Conservation (phyloP, 2,113 vertebrate species). For the Haplotaxodon microlepis region DNA sequence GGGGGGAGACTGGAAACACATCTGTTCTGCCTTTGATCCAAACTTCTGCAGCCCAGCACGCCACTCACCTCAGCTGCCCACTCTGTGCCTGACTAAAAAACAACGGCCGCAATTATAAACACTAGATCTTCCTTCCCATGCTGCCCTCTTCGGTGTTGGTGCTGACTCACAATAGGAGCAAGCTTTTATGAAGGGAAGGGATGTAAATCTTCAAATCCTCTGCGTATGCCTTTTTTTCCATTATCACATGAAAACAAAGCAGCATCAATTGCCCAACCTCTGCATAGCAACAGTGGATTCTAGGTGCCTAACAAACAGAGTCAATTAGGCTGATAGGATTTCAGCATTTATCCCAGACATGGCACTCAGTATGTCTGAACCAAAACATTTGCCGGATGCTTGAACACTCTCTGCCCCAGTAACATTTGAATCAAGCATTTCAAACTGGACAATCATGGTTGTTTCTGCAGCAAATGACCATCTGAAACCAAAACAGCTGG, state of each 20-base stretch:
- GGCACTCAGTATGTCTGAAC: not conserved
- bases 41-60: slow-evolving; percentile 66
- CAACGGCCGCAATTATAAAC: slow-evolving; percentile 53
- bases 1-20: slow-evolving; percentile 68
- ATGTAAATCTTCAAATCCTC: slow-evolving; percentile 18
- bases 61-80: slow-evolving; percentile 69
- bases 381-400: not conserved
- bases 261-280: not conserved
- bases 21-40: slow-evolving; percentile 74
- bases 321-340: not conserved
- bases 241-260: not conserved
- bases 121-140: slow-evolving; percentile 51
- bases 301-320: not conserved
- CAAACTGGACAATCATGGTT: not conserved
- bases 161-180: slow-evolving; percentile 36
- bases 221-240: not conserved
- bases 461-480: not conserved
- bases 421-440: not conserved
- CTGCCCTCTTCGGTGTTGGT: slow-evolving; percentile 37
- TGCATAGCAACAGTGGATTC: not conserved
- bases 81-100: slow-evolving; percentile 66
- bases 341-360: not conserved
- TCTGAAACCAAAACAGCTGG: not conserved
- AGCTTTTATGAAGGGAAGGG: not conserved
- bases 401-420: not conserved